Evolutionary conservation across 1,140 invertebrate genomes (phyloP), one percentile per base, ranked within the genome.

Genomic region (Drosophila nigromelanica): DNA sequence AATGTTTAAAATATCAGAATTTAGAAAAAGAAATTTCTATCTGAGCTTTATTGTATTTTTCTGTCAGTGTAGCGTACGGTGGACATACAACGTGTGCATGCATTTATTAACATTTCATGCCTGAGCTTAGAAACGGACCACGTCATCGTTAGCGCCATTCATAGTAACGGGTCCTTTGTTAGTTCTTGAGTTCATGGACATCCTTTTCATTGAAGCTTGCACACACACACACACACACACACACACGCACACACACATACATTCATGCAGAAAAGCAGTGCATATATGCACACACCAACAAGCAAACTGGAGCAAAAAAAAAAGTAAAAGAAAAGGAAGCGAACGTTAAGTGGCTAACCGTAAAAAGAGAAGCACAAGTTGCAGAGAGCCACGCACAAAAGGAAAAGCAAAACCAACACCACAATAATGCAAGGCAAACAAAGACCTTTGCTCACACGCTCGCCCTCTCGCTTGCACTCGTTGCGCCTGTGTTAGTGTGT

Each of bases 171-270:
- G 33, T 54, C 43, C 43, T 45, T 54, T 59, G 59, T 59, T 66
- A 51, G 52, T 60, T 59, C 64, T 70, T 77, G 81, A 86, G 82
- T 86, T 86, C 82, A 86, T 75, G 82, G 82, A 76, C 80, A 56
- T 62, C 35, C 56, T 77, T 76, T 87, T 86, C 82, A 86, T 86
- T 86, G 82, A 86, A 82, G 80, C 78, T 79, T 40, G 42, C 58
- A 48, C 43, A 73, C 73, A 59, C 30, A 74, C 39, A 56, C 55
- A 58, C 27, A 27, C 27, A 27, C 5, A 6, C 40, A 70, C 42
- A 50, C 11, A 45, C 39, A 40, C 35, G 14, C 59, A 35, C 30
- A 21, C 39, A 45, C 24, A 50, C 59, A 18, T n/a, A n/a, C 56
- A 30, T 24, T n/a, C 55, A 48, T 37, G 48, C 39, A 72, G n/a